Evolutionary conservation across 2,113 vertebrate species (phyloP), one percentile per base, ranked within the genome.

Genomic region (Heloderma charlesbogerti): DNA sequence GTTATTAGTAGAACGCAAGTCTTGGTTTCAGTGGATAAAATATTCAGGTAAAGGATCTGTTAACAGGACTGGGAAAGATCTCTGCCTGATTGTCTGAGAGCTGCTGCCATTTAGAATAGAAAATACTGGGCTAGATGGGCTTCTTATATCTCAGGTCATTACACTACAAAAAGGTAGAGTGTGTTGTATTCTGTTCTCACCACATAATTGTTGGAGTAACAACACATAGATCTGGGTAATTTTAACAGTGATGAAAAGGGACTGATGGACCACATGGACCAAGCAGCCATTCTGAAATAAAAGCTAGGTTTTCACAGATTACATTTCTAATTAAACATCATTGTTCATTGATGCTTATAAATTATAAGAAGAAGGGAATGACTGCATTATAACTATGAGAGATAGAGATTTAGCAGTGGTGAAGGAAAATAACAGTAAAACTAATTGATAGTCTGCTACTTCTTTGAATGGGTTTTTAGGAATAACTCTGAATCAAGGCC

Each of bases 281-380:
- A 85, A 92, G 91, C 84, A 91, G 86, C 72, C 87, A 92, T 93
- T 90, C 94, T 93, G 93, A 89, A 89, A 84, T 92, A 93, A 92
- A 89, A 95, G 93, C 92, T 91, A 86, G 79, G 83, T 31, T 48
- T 94, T 86, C 90, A 94, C 40, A 34, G 80, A 15, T 78, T 60
- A 6, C 27, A 43, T 43, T 45, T 10, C 37, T 88, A 78, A 63
- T 75, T 60, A 79, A 45, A n/a, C 57, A 84, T 37, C 5, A 67
- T 3, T 25, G 0, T 29, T 0, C 74, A 87, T 83, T 63, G 0
- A 3, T 91, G 83, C 79, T 86, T 63, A 78, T 45, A 92, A 31
- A 0, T 0, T 9, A 79, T 92, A 88, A 12, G 78, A 84, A 90
- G 27, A 12, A 77, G 69, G 54, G 2, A 9, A 54, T 88, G 72